Conservation (phyloP, 2,113 vertebrate species). For the Hippopotamus amphibius region DNA sequence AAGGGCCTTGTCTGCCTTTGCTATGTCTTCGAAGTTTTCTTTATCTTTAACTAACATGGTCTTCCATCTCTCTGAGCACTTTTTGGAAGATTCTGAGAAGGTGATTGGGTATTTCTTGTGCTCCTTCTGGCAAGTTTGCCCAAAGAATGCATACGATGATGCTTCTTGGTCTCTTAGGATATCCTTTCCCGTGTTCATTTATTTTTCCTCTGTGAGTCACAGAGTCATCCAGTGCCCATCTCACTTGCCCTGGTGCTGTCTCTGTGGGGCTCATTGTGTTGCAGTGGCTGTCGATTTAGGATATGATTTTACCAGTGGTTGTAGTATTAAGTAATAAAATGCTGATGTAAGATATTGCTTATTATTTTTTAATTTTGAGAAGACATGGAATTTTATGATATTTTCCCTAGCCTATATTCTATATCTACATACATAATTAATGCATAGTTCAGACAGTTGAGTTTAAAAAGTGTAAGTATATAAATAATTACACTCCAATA, state of each 20-base stretch:
- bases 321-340: not conserved
- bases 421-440: constrained; percentile 30
- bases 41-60: constrained; percentile 94
- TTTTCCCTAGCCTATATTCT: constrained; percentile 37
- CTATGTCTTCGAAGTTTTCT: constrained; percentile 94
- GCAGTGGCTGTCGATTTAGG: constrained; percentile 90
- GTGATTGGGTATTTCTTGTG: not conserved
- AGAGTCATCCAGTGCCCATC: not conserved
- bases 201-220: not conserved
- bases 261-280: constrained; percentile 84
- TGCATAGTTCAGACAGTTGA: not conserved
- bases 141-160: not conserved
- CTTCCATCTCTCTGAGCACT: constrained; percentile 69
- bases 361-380: constrained; percentile 42
- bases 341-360: not conserved
- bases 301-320: constrained; percentile 33
- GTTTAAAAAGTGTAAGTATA: not conserved
- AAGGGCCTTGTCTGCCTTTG: constrained; percentile 90
- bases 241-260: not conserved
- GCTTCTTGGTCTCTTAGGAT: not conserved
- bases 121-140: not conserved
- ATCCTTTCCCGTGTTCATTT: not conserved
- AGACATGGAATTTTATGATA: not conserved
- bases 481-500: not conserved
- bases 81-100: constrained; percentile 5